Percentiles rank a stretch among this genome's conserved stretches.
phyloP scores from a whole-genome alignment of 2,797 vertebrate genomes.

The Pteropus rufus region DNA sequence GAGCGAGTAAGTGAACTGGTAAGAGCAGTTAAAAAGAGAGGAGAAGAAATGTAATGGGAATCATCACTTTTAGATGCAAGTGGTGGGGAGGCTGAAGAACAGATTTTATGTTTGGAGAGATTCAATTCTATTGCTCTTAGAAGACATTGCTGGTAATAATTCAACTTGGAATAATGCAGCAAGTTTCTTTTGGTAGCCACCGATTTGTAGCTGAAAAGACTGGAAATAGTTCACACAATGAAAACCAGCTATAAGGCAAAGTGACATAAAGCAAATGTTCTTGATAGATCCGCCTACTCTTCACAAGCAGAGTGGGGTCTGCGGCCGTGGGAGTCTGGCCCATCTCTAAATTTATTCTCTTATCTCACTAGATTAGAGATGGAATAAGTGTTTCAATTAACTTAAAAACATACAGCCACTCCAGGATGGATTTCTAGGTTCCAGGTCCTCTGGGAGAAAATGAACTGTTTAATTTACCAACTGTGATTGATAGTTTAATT shows the following conservation, averaged over 20 bases:
- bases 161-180: constrained; percentile 73
- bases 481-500: constrained; percentile 39
- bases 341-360: constrained; percentile 77
- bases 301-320: constrained; percentile 71
- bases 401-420: constrained; percentile 72
- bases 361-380: constrained; percentile 76
- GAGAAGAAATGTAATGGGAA: constrained; percentile 27
- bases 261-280: constrained; percentile 79
- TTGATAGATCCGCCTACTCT: constrained; percentile 72
- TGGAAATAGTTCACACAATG: constrained; percentile 76
- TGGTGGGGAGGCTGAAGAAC: constrained; percentile 54
- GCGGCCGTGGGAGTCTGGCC: constrained; percentile 69
- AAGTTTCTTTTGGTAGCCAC: constrained; percentile 75
- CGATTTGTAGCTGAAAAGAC: constrained; percentile 78
- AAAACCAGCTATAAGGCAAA: constrained; percentile 76
- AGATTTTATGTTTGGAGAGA: constrained; percentile 74
- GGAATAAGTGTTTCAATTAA: constrained; percentile 75
- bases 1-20: neutral
- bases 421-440: constrained; percentile 64
- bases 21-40: neutral
- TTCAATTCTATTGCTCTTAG: constrained; percentile 65
- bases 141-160: constrained; percentile 76
- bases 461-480: constrained; percentile 62
- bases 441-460: constrained; percentile 59
- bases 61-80: constrained; percentile 55